Conservation (phyloP, 2,797 vertebrate genomes). For the Brachyalestes nurse region DNA sequence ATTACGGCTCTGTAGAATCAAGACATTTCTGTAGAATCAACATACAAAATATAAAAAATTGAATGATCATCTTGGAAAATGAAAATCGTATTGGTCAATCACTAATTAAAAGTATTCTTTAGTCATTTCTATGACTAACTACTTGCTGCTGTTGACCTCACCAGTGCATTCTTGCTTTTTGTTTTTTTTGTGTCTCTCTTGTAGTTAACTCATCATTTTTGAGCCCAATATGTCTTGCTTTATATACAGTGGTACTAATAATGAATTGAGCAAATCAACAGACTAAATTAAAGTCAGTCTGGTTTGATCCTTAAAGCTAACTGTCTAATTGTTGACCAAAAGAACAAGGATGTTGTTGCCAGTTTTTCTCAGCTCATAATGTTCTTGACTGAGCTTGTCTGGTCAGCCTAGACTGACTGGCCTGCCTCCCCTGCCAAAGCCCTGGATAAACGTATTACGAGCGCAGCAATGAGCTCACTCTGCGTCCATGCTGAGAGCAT, state of each 20-base stretch:
- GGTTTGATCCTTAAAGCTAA: no score
- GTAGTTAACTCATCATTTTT: neutral
- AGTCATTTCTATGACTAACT: no score
- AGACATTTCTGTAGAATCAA: no score
- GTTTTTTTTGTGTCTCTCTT: neutral
- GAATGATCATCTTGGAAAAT: no score
- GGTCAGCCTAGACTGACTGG: neutral
- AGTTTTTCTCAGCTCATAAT: slow-evolving; percentile 19
- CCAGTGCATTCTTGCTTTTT: neutral
- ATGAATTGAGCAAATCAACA: no score
- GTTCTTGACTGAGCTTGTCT: neutral
- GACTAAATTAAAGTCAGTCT: no score
- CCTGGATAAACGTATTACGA: slow-evolving; percentile 54
- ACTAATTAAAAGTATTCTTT: no score
- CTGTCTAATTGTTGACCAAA: neutral
- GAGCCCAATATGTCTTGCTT: neutral
- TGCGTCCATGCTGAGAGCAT: slow-evolving; percentile 56
- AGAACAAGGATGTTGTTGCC: slow-evolving; percentile 18
- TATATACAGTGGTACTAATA: neutral
- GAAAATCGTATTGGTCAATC: no score
- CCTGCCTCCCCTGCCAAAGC: slow-evolving; percentile 31
- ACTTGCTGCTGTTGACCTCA: neutral
- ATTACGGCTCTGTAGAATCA: neutral
- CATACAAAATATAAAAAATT: no score
- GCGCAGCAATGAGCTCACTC: slow-evolving; percentile 54